Evolutionary conservation across 2,113 vertebrate genomes (phyloP).

Genomic region (Gadus chalcogrammus): DNA sequence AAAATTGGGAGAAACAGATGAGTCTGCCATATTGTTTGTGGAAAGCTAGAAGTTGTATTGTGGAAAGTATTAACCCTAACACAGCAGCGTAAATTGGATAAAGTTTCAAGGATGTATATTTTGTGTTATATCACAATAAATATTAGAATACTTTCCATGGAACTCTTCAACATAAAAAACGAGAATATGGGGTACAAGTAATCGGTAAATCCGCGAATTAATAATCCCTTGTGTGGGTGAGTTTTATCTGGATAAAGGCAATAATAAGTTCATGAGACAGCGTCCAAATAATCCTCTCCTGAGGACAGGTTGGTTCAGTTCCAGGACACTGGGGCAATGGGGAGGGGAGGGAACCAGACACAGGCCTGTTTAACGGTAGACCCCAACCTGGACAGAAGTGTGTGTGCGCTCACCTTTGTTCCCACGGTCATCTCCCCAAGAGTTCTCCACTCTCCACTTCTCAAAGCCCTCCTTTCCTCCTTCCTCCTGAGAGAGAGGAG

Average conservation of each 20-base stretch:
- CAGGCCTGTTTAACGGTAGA: too few relatives aligned
- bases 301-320: conserved; percentile 31
- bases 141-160: too few relatives aligned
- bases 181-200: too few relatives aligned
- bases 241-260: conserved; percentile 43
- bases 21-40: too few relatives aligned
- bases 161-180: too few relatives aligned
- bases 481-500: conserved; percentile 67
- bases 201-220: too few relatives aligned
- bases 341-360: neutral
- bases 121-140: too few relatives aligned
- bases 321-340: neutral
- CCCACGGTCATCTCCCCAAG: conserved; percentile 96
- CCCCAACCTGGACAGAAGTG: neutral
- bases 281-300: conserved; percentile 40
- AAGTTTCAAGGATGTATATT: too few relatives aligned
- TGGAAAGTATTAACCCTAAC: too few relatives aligned
- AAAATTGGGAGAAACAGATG: too few relatives aligned
- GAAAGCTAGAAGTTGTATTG: too few relatives aligned
- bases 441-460: conserved; percentile 98
- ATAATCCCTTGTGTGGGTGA: neutral
- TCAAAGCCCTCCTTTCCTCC: conserved; percentile 80
- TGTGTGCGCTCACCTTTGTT: conserved; percentile 83
- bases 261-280: conserved; percentile 55
- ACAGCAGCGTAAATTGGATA: too few relatives aligned